A percentile compares a stretch with the other conserved stretches of the same genome.
phyloP scores from a whole-genome alignment of 2,888 invertebrate genomes.

The Phyto melanocephala region DNA sequence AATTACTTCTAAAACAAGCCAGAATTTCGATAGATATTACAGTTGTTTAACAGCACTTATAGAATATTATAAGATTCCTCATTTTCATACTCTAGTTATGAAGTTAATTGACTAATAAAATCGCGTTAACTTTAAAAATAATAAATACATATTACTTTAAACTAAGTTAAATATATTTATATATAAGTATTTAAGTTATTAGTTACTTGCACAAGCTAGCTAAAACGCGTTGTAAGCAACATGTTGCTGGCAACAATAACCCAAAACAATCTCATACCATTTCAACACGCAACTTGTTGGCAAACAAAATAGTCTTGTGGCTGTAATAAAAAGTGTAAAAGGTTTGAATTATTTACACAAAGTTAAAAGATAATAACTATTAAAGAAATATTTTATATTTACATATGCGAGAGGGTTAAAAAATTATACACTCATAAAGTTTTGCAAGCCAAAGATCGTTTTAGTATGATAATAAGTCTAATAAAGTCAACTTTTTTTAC shows the following conservation, averaged over 20 bases:
- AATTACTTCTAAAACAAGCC: background rate
- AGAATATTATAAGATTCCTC: background rate
- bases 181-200: too few species aligned
- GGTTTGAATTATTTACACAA: too few species aligned
- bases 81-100: conserved; percentile 20
- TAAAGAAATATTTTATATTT: too few species aligned
- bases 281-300: background rate
- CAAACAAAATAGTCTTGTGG: background rate
- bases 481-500: too few species aligned
- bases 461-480: too few species aligned
- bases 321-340: conserved; percentile 23
- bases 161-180: too few species aligned
- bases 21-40: too few species aligned
- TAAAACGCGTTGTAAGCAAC: conserved; percentile 7
- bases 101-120: background rate
- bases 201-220: too few species aligned
- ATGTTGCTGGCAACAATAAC: conserved; percentile 40
- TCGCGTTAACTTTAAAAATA: background rate
- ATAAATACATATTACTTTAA: background rate
- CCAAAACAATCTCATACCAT: conserved; percentile 16
- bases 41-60: background rate
- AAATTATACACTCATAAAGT: too few species aligned
- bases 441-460: too few species aligned
- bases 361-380: too few species aligned
- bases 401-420: too few species aligned